phyloP scores from a whole-genome alignment of 1,140 invertebrate species.

The Steinernema khuongi region DNA sequence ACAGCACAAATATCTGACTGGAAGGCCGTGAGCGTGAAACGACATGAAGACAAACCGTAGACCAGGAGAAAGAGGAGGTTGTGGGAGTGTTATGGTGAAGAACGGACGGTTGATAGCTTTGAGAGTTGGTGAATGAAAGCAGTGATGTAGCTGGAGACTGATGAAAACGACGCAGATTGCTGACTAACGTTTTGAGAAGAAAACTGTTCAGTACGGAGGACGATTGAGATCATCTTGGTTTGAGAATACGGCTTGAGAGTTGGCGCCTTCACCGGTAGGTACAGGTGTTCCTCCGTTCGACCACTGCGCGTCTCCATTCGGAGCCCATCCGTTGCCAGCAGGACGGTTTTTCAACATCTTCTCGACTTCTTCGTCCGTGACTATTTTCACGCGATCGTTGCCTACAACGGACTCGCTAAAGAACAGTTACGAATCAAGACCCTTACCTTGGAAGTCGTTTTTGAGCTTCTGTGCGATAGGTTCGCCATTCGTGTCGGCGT shows the following conservation, averaged over 20 bases:
- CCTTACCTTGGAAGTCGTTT: background rate
- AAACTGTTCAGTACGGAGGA: slow-evolving; percentile 1
- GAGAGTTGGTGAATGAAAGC: background rate
- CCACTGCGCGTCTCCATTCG: background rate
- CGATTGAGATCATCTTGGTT: slow-evolving; percentile 10
- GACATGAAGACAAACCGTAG: background rate
- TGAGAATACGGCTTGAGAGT: background rate
- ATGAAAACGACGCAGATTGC: background rate
- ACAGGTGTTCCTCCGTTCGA: background rate
- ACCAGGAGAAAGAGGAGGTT: background rate
- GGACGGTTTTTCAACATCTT: background rate
- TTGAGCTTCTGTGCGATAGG: background rate
- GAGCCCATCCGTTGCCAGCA: background rate
- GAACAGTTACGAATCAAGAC: background rate
- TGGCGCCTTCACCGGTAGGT: background rate
- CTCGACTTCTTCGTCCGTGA: background rate
- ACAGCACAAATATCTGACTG: slow-evolving; percentile 3
- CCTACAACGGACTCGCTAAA: background rate
- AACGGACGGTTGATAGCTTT: background rate
- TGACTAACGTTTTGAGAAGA: too few relatives aligned
- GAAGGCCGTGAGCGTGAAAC: background rate
- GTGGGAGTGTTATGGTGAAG: background rate
- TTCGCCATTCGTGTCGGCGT: slow-evolving; percentile 2
- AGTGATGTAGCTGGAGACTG: background rate
- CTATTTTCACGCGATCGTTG: background rate